Percentiles rank a stretch among this genome's conserved stretches.
These are phyloP conservation scores for Gymnodraco acuticeps DNA, from an alignment of 2,797 vertebrate genomes.

Conservation along the genomic window DNA sequence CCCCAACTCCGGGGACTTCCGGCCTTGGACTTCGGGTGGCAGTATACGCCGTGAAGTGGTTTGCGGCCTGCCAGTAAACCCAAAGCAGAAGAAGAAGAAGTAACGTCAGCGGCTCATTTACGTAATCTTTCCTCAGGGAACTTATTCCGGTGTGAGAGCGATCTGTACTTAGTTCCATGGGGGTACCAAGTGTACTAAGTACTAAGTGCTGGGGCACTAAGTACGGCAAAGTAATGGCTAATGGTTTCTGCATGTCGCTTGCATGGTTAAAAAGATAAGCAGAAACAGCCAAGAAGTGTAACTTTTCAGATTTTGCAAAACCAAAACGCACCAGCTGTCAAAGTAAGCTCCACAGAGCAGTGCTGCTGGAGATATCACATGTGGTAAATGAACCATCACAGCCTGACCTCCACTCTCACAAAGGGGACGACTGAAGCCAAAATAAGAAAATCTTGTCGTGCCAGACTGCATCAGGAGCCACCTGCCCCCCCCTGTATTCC, in stretches of 20 bases:
- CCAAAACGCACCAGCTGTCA: background rate
- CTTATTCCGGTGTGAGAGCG: no score
- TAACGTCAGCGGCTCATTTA: no score
- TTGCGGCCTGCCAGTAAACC: no score
- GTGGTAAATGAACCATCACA: slow-evolving; percentile 13
- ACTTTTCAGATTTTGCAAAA: background rate
- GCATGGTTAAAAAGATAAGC: background rate
- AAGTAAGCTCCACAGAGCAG: background rate
- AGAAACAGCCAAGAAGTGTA: background rate
- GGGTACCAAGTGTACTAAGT: no score
- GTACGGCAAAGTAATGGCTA: no score
- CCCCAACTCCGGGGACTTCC: no score
- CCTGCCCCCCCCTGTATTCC: slow-evolving; percentile 25
- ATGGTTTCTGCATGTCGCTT: background rate
- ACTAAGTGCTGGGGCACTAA: no score
- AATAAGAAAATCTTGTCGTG: slow-evolving; percentile 11
- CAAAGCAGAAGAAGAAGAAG: no score
- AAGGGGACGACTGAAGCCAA: background rate
- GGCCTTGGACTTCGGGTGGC: no score
- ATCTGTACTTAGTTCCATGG: no score
- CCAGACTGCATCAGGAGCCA: slow-evolving; percentile 23
- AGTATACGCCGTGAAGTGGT: no score
- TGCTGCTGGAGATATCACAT: background rate
- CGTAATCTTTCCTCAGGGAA: no score
- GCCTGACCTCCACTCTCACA: slow-evolving; percentile 9